These are phyloP conservation scores for Equus quagga DNA, from an alignment of 2,113 vertebrate species.

Conservation along the genomic window DNA sequence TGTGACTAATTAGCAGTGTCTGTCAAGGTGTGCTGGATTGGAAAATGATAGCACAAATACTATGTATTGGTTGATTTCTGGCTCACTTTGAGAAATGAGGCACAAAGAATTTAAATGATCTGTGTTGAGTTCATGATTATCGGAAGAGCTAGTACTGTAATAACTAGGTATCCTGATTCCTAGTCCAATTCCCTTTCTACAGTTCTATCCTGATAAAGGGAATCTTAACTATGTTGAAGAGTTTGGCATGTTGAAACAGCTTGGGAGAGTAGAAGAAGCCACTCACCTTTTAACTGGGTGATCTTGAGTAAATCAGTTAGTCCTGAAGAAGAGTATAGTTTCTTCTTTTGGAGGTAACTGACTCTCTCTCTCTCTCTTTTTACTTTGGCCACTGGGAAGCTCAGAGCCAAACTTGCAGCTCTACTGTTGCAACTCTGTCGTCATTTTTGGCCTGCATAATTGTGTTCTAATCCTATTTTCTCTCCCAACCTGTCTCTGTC, in stretches of 20 bases:
- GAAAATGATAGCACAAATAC: not conserved
- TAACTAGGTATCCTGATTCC: not conserved
- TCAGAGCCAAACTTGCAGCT: not conserved
- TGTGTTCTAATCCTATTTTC: not conserved
- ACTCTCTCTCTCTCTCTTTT: not conserved
- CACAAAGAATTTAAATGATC: not conserved
- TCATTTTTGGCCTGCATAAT: not conserved
- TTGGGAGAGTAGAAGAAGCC: not conserved
- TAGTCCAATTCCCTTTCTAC: not conserved
- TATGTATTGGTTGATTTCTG: not conserved
- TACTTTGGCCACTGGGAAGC: constrained; percentile 14
- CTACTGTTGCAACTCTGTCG: not conserved
- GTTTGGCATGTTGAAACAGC: not conserved
- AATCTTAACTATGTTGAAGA: not conserved
- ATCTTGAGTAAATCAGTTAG: not conserved
- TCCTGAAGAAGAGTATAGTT: not conserved
- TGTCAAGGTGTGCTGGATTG: not conserved
- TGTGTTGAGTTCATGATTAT: not conserved
- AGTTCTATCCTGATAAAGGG: not conserved
- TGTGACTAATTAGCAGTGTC: not conserved
- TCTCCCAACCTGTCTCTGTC: not conserved
- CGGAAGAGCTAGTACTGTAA: not conserved
- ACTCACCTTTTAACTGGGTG: not conserved
- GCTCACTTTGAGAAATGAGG: not conserved
- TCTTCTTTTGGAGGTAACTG: not conserved